Conservation (phyloP, 2,113 vertebrate species). For the Pithys albifrons region DNA sequence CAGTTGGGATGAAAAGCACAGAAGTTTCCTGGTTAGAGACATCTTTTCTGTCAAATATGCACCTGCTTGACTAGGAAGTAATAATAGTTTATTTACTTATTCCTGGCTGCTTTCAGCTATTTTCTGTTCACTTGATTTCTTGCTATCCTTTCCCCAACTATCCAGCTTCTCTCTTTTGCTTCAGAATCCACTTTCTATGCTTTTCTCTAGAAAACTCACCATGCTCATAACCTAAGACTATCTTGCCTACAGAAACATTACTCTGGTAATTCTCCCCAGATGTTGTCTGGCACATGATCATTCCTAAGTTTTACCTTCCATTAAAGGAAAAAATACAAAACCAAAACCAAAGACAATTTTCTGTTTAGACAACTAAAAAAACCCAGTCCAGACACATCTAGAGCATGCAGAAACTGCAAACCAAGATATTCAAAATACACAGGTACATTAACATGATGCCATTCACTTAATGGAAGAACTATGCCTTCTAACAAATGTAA, state of each 20-base stretch:
- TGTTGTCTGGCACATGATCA: not conserved
- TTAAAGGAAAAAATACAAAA: not conserved
- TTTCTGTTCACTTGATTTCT: not conserved
- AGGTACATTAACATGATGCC: not conserved
- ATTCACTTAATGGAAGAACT: not conserved
- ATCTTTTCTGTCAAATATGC: not conserved
- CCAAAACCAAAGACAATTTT: not conserved
- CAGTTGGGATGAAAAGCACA: not conserved
- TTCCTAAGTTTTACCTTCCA: not conserved
- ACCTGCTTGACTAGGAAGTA: not conserved
- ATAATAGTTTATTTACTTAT: not conserved
- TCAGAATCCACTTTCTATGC: not conserved
- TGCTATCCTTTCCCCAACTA: not conserved
- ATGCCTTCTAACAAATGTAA: not conserved
- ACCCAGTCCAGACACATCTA: not conserved
- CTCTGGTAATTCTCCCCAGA: constrained; percentile 12
- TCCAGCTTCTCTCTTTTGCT: not conserved
- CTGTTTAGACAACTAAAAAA: not conserved
- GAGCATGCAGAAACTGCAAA: not conserved
- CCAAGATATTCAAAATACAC: not conserved
- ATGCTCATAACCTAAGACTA: not conserved
- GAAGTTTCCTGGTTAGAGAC: not conserved
- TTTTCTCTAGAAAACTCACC: not conserved
- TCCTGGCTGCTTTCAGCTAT: not conserved
- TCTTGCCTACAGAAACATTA: not conserved